These are phyloP conservation scores for Magallana nippona DNA, from an alignment of 2,888 invertebrate genomes.

Conservation along the genomic window DNA sequence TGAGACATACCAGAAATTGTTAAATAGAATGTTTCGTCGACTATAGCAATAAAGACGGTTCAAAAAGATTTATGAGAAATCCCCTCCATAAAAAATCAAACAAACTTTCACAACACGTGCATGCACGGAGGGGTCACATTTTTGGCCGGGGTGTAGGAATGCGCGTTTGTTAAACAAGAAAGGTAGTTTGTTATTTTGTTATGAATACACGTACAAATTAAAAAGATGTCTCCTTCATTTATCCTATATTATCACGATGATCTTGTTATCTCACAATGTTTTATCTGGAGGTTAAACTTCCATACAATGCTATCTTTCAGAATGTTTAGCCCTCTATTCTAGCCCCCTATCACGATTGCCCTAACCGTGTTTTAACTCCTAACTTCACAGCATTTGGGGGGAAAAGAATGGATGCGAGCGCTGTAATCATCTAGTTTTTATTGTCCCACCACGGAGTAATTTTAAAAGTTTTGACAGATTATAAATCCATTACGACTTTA, in stretches of 20 bases:
- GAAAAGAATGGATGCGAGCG: background rate
- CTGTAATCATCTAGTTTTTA: slow-evolving; percentile 15
- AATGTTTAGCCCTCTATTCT: background rate
- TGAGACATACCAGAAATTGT: no score
- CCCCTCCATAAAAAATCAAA: background rate
- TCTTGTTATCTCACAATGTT: slow-evolving; percentile 11
- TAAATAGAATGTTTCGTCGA: background rate
- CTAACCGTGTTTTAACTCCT: background rate
- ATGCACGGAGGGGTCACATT: slow-evolving; percentile 3
- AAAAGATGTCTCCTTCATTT: slow-evolving; percentile 7
- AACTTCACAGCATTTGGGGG: background rate
- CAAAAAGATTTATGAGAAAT: background rate
- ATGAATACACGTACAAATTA: background rate
- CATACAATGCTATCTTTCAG: slow-evolving; percentile 19
- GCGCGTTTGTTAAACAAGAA: background rate
- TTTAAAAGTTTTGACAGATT: slow-evolving; percentile 2
- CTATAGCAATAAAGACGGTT: background rate
- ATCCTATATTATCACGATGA: slow-evolving; percentile 1
- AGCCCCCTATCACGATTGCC: background rate
- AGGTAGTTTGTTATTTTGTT: slow-evolving; percentile 8
- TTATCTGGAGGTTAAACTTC: slow-evolving; percentile 5
- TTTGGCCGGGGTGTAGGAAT: slow-evolving; percentile 15
- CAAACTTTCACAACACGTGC: background rate
- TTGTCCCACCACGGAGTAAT: background rate
- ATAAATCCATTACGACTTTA: slow-evolving; percentile 1